Evolutionary conservation across 2,113 vertebrate genomes (phyloP).

Genomic region (Pterocles burchelli): DNA sequence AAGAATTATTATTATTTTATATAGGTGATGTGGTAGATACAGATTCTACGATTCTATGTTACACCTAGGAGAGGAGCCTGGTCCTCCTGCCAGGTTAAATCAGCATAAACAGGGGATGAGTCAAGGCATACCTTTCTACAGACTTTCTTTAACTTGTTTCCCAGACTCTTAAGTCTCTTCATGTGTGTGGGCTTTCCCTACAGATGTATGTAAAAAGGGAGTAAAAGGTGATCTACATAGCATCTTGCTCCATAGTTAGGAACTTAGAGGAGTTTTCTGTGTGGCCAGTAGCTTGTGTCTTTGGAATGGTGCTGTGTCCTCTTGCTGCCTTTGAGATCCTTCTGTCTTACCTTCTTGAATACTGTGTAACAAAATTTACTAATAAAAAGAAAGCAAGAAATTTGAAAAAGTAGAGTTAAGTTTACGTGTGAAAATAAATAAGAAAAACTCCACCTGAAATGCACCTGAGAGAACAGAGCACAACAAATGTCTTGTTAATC

Average conservation of each 20-base stretch:
- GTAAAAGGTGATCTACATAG: background rate
- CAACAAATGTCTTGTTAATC: background rate
- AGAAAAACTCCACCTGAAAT: background rate
- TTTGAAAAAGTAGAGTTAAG: background rate
- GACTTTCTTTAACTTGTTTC: background rate
- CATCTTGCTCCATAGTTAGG: background rate
- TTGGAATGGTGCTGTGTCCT: background rate
- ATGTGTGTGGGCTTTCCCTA: background rate
- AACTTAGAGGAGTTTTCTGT: background rate
- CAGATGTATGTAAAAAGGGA: background rate
- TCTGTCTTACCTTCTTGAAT: background rate
- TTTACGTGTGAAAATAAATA: background rate
- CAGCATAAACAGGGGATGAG: background rate
- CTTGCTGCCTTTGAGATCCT: background rate
- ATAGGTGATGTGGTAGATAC: background rate
- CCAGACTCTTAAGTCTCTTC: background rate
- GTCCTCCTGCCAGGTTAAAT: background rate
- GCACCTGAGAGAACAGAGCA: background rate
- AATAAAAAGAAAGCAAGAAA: background rate
- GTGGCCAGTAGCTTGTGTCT: background rate
- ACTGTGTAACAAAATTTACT: background rate
- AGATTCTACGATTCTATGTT: too few relatives aligned
- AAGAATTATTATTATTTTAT: background rate
- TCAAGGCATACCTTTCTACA: background rate
- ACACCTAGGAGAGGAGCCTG: background rate